Conservation (phyloP, 2,888 invertebrate species). For the Electrophaes corylata region DNA sequence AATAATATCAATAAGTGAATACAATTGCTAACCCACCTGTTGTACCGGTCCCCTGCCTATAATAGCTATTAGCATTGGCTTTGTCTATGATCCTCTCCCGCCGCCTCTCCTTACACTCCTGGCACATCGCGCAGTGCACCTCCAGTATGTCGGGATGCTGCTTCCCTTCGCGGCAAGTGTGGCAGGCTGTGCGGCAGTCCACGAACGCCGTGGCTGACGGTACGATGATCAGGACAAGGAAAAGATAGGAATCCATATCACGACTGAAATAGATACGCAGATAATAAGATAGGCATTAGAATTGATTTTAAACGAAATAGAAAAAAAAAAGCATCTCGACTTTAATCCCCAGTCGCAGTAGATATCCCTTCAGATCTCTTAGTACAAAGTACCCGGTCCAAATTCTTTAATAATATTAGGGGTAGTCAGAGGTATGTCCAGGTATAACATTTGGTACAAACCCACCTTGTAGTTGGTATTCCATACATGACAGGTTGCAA, state of each 20-base stretch:
- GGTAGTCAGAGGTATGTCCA: too few species aligned
- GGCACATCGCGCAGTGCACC: conserved; percentile 73
- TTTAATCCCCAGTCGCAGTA: too few species aligned
- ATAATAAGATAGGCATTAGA: too few species aligned
- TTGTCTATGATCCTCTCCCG: conserved; percentile 42
- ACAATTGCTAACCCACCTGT: not conserved
- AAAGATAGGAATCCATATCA: conserved; percentile 30
- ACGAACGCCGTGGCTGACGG: conserved; percentile 45
- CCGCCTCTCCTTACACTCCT: conserved; percentile 61
- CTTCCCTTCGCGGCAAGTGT: conserved; percentile 49
- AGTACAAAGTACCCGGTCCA: too few species aligned
- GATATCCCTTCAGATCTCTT: too few species aligned
- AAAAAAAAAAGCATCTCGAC: too few species aligned
- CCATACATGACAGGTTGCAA: too few species aligned
- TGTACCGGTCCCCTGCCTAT: not conserved
- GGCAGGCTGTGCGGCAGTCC: conserved; percentile 63
- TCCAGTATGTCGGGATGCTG: conserved; percentile 53
- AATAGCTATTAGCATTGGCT: not conserved
- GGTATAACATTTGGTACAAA: too few species aligned
- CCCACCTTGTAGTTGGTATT: too few species aligned
- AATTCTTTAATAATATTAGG: too few species aligned
- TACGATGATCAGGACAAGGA: conserved; percentile 36
- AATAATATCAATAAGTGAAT: not conserved
- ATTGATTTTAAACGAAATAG: too few species aligned
- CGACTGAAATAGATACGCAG: conserved; percentile 36